Conservation (phyloP, 2,888 invertebrate species). For the Sinodicranocentrus sp. region DNA sequence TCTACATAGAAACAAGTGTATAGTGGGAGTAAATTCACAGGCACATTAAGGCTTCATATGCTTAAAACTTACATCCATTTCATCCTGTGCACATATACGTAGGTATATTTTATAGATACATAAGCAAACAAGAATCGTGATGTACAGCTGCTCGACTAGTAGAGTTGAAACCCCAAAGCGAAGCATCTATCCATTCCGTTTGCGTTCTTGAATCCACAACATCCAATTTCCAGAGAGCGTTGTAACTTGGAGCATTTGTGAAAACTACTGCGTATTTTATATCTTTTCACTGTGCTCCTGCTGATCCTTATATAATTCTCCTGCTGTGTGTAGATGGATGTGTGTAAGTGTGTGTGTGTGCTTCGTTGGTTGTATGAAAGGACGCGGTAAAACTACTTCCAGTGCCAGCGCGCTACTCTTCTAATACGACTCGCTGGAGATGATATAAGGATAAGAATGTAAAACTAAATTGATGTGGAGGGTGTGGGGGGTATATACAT, state of each 20-base stretch:
- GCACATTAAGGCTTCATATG: no score
- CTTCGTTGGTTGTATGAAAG: slow-evolving; percentile 38
- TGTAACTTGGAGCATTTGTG: slow-evolving; percentile 33
- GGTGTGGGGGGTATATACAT: slow-evolving; percentile 25
- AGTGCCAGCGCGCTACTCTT: slow-evolving; percentile 2
- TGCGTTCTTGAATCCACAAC: slow-evolving; percentile 5
- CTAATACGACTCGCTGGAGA: slow-evolving; percentile 25
- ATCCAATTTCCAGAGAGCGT: slow-evolving; percentile 44
- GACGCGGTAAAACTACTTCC: slow-evolving; percentile 52
- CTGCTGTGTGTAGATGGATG: slow-evolving; percentile 48
- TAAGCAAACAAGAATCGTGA: no score
- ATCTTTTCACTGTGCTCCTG: slow-evolving; percentile 36
- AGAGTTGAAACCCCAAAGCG: background rate
- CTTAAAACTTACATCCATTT: no score
- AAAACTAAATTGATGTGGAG: slow-evolving; percentile 48
- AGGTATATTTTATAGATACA: no score
- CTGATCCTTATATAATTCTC: slow-evolving; percentile 48
- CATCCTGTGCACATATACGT: no score
- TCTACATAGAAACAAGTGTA: no score
- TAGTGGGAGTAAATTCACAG: no score
- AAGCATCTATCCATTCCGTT: slow-evolving; percentile 14
- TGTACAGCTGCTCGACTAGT: background rate
- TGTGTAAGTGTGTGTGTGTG: slow-evolving; percentile 16
- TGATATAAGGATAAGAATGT: slow-evolving; percentile 28
- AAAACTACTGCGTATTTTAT: slow-evolving; percentile 59